Base-by-base conservation (phyloP, 1,140 invertebrate genomes). In the Danaus plexippus region DNA sequence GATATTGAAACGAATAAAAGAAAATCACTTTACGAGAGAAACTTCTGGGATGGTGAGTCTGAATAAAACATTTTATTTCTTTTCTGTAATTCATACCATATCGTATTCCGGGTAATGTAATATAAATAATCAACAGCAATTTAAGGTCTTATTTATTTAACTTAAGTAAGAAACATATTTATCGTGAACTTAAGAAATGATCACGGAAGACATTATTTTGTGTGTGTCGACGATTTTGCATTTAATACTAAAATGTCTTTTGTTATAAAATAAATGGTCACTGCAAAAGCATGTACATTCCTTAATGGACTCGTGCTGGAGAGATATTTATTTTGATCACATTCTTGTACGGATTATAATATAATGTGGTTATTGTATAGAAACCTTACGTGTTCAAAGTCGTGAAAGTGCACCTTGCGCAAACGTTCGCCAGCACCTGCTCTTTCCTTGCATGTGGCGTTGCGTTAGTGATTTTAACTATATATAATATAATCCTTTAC, bases 11-110 rank as follows among this genome's bases (percentile, higher is more conserved):
- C 66, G 60, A 69, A 64, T 56, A 76, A 76, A 55, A 65, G 72
- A 70, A 86, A 86, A 69, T 57, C 74, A 18, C 63, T 67, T 10
- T 85, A 70, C 52, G 79, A 81, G 47, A 68, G 75, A 52, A 74
- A 48, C 60, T 84, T 78, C 62, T 86, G 83, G 83, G 77, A 84
- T 67, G 80, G 83, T 86, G 52, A 75, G 78, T 66, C 47, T 32
- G 15, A 15, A 15, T 15, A 15, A 15, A 15, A 15, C 15, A 15
- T 15, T 15, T 32, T 32, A 32, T 32, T 32, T 32, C 22, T 32
- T 32, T 32, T 32, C 7, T 32, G 22, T 32, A 32, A 32, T 32
- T 32, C 22, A 32, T 32, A 8, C 22, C 22, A 2, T 4, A 32
- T 32, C 22, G 22, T 32, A 32, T 32, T 32, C 1, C 22, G 22